Conservation (phyloP, 2,797 vertebrate species). For the Tamandua tetradactyla region DNA sequence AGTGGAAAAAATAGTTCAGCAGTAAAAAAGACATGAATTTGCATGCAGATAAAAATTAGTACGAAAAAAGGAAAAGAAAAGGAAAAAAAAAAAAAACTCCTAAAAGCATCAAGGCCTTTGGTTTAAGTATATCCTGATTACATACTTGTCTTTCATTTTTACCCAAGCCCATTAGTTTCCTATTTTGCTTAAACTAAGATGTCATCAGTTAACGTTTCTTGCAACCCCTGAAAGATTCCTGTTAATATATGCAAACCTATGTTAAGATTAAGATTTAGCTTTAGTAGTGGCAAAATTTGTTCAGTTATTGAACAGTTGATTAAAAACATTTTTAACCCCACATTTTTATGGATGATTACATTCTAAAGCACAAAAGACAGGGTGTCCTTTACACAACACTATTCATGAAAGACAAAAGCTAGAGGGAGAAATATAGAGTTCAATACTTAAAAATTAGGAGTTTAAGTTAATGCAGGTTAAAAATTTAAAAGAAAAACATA, state of each 20-base stretch:
- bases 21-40: not conserved
- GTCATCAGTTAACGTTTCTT: not conserved
- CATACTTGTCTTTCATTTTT: not conserved
- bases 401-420: not conserved
- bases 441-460: not conserved
- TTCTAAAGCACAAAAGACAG: not conserved
- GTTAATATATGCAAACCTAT: not conserved
- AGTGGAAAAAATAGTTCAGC: not conserved
- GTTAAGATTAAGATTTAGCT: not conserved
- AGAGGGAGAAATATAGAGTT: not conserved
- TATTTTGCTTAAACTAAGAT: not conserved
- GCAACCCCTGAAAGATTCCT: not conserved
- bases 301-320: slow-evolving; percentile 8
- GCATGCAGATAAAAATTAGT: not conserved
- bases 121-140: not conserved
- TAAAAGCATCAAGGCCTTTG: not conserved
- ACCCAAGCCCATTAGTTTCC: not conserved
- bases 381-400: not conserved
- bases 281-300: not conserved
- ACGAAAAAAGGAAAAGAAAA: not conserved
- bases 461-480: slow-evolving; percentile 14
- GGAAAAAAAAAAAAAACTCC: not conserved
- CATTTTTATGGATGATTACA: not conserved
- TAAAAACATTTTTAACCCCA: not conserved
- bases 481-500: not conserved